Percentiles rank a stretch among this genome's conserved stretches.
phyloP scores from a whole-genome alignment of 2,113 vertebrate species.

The Trematomus loennbergii region DNA sequence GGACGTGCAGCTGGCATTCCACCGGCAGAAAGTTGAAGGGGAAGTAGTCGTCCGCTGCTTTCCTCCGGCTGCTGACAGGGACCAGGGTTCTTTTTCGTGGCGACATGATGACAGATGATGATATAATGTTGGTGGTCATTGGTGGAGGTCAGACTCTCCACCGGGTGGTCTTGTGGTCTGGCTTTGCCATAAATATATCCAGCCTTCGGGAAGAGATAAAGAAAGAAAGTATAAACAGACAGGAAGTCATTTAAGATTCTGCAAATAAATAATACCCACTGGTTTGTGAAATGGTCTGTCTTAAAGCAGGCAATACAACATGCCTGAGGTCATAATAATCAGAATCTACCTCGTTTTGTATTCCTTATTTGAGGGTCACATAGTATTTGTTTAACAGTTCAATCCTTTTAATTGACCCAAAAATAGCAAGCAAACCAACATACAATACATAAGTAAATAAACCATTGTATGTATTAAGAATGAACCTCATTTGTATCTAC shows the following conservation, averaged over 20 bases:
- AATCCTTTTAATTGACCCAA: too few species aligned
- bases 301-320: background rate
- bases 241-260: background rate
- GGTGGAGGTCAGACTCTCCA: conserved; percentile 66
- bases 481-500: too few species aligned
- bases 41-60: conserved; percentile 75
- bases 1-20: conserved; percentile 87
- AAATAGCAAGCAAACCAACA: too few species aligned
- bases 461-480: too few species aligned
- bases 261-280: background rate
- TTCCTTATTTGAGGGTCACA: too few species aligned
- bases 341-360: too few species aligned
- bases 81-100: conserved; percentile 79
- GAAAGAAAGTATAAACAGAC: background rate
- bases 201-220: conserved; percentile 1
- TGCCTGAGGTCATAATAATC: background rate
- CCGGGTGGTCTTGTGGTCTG: conserved; percentile 46
- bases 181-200: conserved; percentile 61
- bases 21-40: conserved; percentile 85
- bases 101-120: conserved; percentile 70
- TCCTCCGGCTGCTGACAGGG: conserved; percentile 70
- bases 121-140: conserved; percentile 42
- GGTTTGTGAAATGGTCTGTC: background rate
- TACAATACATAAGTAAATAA: too few species aligned
- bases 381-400: too few species aligned